A percentile compares a stretch with the other conserved stretches of the same genome.
Evolutionary conservation across 2,888 invertebrate species (phyloP).

Genomic region (Ecliptopera silaceata): DNA sequence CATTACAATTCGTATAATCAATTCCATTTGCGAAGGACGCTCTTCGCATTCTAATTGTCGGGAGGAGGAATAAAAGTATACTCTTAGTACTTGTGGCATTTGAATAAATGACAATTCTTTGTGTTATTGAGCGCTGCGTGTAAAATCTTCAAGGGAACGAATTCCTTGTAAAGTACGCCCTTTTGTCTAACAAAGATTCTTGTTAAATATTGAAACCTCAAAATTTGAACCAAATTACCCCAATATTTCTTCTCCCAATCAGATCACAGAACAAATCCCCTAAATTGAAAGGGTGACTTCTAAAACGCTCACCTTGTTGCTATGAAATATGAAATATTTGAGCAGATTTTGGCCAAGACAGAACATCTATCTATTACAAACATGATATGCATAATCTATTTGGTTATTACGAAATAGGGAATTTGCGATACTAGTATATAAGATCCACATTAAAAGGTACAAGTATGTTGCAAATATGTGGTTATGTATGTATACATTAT

Average conservation of each 20-base stretch:
- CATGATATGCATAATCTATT: neutral
- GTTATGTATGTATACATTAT: no score
- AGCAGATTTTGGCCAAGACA: slow-evolving; percentile 11
- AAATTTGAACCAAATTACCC: neutral
- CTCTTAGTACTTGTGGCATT: slow-evolving; percentile 5
- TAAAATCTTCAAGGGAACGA: no score
- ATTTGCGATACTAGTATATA: neutral
- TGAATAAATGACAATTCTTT: slow-evolving; percentile 9
- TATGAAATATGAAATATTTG: slow-evolving; percentile 25
- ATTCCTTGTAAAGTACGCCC: no score
- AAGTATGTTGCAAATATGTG: no score
- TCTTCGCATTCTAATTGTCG: slow-evolving; percentile 43
- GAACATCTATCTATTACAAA: slow-evolving; percentile 16
- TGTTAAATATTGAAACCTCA: neutral
- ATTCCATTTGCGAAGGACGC: slow-evolving; percentile 49
- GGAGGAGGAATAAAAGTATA: slow-evolving; percentile 24
- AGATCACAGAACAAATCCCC: slow-evolving; percentile 25
- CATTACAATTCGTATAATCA: slow-evolving; percentile 49
- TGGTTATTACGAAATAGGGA: neutral
- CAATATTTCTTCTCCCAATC: slow-evolving; percentile 16
- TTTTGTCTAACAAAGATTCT: no score
- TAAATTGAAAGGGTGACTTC: slow-evolving; percentile 36
- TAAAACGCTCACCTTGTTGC: slow-evolving; percentile 29
- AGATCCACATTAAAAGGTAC: no score
- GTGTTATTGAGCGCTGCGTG: no score